These are phyloP conservation scores for Dolichopus griseipennis DNA, from an alignment of 2,888 invertebrate genomes.

Conservation along the genomic window DNA sequence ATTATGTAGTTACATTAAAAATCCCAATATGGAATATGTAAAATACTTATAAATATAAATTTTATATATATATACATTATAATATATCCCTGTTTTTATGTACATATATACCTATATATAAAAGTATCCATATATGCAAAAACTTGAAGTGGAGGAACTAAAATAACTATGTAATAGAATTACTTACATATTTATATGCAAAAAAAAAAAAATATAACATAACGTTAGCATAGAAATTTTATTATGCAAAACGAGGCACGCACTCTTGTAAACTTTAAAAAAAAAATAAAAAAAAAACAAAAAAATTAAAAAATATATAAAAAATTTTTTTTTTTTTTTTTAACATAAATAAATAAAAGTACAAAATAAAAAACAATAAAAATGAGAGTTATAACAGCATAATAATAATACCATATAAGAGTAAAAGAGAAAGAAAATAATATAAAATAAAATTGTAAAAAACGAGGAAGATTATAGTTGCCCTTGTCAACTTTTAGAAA, in stretches of 20 bases:
- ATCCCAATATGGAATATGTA: neutral
- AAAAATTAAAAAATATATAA: no score
- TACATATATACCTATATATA: neutral
- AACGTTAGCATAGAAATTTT: neutral
- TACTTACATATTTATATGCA: neutral
- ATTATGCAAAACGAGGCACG: constrained; percentile 1
- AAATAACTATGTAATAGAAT: neutral
- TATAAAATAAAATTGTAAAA: no score
- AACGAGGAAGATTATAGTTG: no score
- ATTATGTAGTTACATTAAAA: neutral
- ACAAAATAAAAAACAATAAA: neutral
- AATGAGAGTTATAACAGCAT: neutral
- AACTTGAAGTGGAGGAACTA: neutral
- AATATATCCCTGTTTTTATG: neutral
- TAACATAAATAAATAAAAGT: neutral
- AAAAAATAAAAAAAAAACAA: neutral
- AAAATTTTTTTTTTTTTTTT: no score
- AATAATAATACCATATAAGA: no score
- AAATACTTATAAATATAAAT: neutral
- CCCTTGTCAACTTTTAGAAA: no score
- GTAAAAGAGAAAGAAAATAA: no score
- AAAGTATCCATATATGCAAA: neutral
- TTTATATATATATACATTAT: neutral
- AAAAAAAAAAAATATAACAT: neutral
- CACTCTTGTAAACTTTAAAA: neutral